A percentile compares a stretch with the other conserved stretches of the same genome.
These are phyloP conservation scores for Anthrax anthrax DNA, from an alignment of 2,888 invertebrate genomes.

Conservation along the genomic window DNA sequence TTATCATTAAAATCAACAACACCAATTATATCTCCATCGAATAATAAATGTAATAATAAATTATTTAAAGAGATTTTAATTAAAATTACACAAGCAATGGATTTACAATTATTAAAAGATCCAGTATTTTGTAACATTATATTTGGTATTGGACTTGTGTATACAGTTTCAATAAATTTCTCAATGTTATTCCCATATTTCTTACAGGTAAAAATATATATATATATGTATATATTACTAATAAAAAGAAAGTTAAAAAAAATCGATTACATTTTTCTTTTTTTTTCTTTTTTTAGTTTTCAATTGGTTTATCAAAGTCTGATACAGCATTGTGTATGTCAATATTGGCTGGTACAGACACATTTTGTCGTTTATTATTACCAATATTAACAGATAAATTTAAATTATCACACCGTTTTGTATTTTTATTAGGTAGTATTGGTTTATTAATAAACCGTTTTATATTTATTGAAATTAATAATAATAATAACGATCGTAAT, in stretches of 20 bases:
- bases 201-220: slow-evolving; percentile 36
- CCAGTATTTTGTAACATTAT: slow-evolving; percentile 50
- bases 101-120: slow-evolving; percentile 47
- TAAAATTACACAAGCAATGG: slow-evolving; percentile 39
- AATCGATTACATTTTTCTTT: not conserved
- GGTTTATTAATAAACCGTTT: slow-evolving; percentile 36
- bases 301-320: slow-evolving; percentile 31
- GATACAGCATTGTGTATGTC: slow-evolving; percentile 56
- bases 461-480: no score
- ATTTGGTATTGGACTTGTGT: slow-evolving; percentile 49
- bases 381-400: slow-evolving; percentile 48
- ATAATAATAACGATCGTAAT: no score
- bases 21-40: not conserved
- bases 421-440: slow-evolving; percentile 46
- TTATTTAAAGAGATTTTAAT: slow-evolving; percentile 20
- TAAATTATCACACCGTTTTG: slow-evolving; percentile 44
- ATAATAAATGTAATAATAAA: slow-evolving; percentile 7
- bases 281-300: slow-evolving; percentile 16
- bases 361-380: slow-evolving; percentile 47
- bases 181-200: slow-evolving; percentile 56
- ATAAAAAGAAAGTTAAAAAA: not conserved
- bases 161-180: slow-evolving; percentile 54
- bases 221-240: not conserved
- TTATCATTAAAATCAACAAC: slow-evolving; percentile 13
- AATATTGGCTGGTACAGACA: slow-evolving; percentile 51